phyloP scores from a whole-genome alignment of 2,797 vertebrate species.

The Helarctos malayanus region DNA sequence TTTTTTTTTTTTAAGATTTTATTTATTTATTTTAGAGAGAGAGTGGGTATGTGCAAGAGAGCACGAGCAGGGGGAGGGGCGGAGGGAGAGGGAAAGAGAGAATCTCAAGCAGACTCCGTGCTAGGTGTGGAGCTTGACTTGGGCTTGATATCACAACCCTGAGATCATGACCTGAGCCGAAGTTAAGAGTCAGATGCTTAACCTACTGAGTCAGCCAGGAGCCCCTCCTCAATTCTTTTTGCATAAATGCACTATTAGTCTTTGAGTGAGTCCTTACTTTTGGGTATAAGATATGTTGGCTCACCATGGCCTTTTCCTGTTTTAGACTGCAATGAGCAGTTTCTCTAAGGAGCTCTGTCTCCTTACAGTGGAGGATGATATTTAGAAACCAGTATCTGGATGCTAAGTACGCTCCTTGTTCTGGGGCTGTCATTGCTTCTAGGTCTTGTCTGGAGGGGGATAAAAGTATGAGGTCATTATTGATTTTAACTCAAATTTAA shows the following conservation, averaged over 20 bases:
- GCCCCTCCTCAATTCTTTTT: neutral
- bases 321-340: neutral
- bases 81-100: neutral
- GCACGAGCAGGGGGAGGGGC: too few relatives aligned
- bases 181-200: neutral
- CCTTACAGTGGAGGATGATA: neutral
- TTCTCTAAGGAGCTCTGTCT: neutral
- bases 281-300: neutral
- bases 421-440: neutral
- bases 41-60: too few relatives aligned
- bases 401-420: neutral
- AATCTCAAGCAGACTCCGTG: neutral
- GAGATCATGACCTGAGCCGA: neutral
- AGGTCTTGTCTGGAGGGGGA: neutral
- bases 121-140: too few relatives aligned
- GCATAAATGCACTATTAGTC: neutral
- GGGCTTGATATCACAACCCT: too few relatives aligned
- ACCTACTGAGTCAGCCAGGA: neutral
- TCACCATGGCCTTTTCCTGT: neutral
- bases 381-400: constrained; percentile 25
- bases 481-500: constrained; percentile 53
- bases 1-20: neutral
- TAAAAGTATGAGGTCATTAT: neutral
- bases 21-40: neutral
- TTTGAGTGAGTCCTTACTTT: constrained; percentile 37